phyloP scores from a whole-genome alignment of 2,113 vertebrate species.

The Mus pahari region DNA sequence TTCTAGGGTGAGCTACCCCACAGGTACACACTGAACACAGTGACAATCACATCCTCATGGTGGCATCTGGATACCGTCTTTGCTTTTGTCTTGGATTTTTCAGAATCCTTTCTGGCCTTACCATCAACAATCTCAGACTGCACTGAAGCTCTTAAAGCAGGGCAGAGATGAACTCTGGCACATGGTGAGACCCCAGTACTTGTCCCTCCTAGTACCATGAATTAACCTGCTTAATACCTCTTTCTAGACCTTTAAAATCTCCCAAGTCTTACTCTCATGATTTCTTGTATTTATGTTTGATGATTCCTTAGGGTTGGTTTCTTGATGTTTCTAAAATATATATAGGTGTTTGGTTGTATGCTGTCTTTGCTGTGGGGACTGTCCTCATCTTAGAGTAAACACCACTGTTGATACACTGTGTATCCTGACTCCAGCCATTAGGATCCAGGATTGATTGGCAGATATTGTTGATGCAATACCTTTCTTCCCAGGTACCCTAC shows the following conservation, averaged over 20 bases:
- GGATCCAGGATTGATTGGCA: too few relatives aligned
- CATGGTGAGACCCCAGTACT: too few relatives aligned
- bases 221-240: neutral
- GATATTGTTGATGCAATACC: neutral
- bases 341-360: neutral
- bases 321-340: neutral
- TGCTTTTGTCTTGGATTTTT: conserved; percentile 93
- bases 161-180: neutral
- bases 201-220: neutral
- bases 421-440: neutral
- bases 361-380: neutral
- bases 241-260: neutral
- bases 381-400: fast-evolving
- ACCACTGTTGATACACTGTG: too few relatives aligned
- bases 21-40: conserved; percentile 89
- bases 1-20: conserved; percentile 97
- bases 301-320: neutral
- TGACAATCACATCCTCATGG: conserved; percentile 95
- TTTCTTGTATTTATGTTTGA: neutral
- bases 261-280: neutral
- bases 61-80: conserved; percentile 98
- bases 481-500: neutral
- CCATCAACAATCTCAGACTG: conserved; percentile 84
- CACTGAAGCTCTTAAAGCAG: neutral
- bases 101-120: conserved; percentile 97